These are phyloP conservation scores for Drosophila mimetica DNA, from an alignment of 2,888 invertebrate genomes.

Conservation along the genomic window DNA sequence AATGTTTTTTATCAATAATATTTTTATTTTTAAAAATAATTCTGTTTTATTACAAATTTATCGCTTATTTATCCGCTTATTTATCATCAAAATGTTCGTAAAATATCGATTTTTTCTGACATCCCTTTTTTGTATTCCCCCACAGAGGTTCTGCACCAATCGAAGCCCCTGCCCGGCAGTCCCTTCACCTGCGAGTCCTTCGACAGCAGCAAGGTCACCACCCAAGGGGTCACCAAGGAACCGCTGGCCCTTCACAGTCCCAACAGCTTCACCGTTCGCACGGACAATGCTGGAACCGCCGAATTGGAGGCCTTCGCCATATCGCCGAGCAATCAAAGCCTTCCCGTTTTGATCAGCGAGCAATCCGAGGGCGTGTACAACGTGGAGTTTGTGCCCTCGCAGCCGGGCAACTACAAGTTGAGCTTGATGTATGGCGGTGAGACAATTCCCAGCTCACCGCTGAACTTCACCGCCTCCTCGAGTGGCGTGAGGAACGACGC, in stretches of 20 bases:
- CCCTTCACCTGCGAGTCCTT: constrained; percentile 97
- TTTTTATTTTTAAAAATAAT: too few relatives aligned
- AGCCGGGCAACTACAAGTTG: constrained; percentile 89
- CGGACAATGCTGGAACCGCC: constrained; percentile 92
- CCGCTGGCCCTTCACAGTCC: constrained; percentile 93
- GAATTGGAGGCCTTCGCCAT: constrained; percentile 94
- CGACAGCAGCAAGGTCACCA: constrained; percentile 92
- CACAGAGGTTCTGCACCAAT: constrained; percentile 94
- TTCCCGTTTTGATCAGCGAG: constrained; percentile 91
- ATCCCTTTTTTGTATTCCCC: too few relatives aligned
- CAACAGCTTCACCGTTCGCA: constrained; percentile 91
- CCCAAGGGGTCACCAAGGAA: constrained; percentile 91
- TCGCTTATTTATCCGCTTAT: too few relatives aligned
- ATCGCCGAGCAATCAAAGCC: constrained; percentile 92
- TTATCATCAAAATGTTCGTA: too few relatives aligned
- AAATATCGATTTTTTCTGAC: too few relatives aligned
- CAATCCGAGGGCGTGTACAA: constrained; percentile 89
- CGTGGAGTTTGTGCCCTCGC: constrained; percentile 93
- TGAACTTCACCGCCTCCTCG: constrained; percentile 87
- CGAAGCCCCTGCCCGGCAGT: constrained; percentile 95
- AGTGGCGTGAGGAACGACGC: constrained; percentile 85
- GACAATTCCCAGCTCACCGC: constrained; percentile 86
- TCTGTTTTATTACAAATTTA: too few relatives aligned
- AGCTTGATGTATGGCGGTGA: constrained; percentile 89
- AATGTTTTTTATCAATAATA: too few relatives aligned